phyloP scores from a whole-genome alignment of 2,113 vertebrate genomes.

The Xiphias gladius region DNA sequence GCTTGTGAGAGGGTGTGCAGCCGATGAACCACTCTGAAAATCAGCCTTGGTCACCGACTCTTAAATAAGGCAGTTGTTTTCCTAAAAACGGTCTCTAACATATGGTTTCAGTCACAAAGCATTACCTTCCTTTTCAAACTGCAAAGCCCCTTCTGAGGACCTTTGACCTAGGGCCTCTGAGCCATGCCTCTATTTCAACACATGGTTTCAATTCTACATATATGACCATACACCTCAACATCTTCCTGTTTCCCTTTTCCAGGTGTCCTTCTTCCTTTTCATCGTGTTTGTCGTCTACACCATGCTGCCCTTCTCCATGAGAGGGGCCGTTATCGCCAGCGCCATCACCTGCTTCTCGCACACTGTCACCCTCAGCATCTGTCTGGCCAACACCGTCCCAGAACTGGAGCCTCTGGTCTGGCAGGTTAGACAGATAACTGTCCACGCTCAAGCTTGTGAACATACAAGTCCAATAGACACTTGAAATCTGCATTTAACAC shows the following conservation, averaged over 20 bases:
- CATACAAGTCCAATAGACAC: neutral
- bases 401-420: conserved; percentile 91
- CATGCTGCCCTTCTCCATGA: conserved; percentile 99
- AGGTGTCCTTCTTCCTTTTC: conserved; percentile 99
- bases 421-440: conserved; percentile 85
- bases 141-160: too few species aligned
- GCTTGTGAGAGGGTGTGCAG: too few species aligned
- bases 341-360: conserved; percentile 93
- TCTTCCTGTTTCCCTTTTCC: conserved; percentile 24
- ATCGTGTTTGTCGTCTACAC: conserved; percentile 99
- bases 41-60: too few species aligned
- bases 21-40: too few species aligned
- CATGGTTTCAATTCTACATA: too few species aligned
- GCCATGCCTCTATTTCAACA: too few species aligned
- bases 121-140: too few species aligned
- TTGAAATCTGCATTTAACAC: conserved; percentile 1
- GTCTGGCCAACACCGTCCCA: conserved; percentile 83
- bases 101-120: too few species aligned
- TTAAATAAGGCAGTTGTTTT: too few species aligned
- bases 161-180: too few species aligned
- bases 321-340: conserved; percentile 93
- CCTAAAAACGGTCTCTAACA: too few species aligned
- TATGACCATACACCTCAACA: too few species aligned
- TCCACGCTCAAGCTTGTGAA: neutral
- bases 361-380: conserved; percentile 93